These are phyloP conservation scores for Hippoglossus hippoglossus DNA, from an alignment of 2,797 vertebrate genomes.

Conservation along the genomic window DNA sequence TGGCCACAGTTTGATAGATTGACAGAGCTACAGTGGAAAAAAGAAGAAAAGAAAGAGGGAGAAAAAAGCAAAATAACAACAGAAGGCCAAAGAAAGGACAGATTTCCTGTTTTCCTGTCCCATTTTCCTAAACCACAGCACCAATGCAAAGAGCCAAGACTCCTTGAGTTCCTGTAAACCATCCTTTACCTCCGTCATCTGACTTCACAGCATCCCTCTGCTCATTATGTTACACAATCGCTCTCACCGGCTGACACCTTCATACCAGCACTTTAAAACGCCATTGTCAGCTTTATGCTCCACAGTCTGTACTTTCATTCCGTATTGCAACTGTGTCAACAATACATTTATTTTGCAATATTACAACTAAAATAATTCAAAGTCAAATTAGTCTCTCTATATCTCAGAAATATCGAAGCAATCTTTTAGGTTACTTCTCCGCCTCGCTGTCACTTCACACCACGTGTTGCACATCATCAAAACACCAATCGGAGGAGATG, in stretches of 20 bases:
- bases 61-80: conserved; percentile 58
- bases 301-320: neutral
- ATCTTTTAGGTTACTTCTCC: neutral
- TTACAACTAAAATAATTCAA: neutral
- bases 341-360: neutral
- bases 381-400: neutral
- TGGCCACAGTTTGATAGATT: conserved; percentile 62
- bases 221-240: conserved; percentile 44
- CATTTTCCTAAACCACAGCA: conserved; percentile 78
- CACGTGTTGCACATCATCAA: conserved; percentile 36
- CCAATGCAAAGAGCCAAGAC: conserved; percentile 59
- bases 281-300: conserved; percentile 18
- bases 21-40: conserved; percentile 24
- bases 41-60: conserved; percentile 13
- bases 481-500: conserved; percentile 59
- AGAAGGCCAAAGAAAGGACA: conserved; percentile 66
- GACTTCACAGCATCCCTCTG: conserved; percentile 49
- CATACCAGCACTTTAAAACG: conserved; percentile 21
- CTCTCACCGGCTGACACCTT: conserved; percentile 30
- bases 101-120: conserved; percentile 68
- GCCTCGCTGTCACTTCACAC: neutral
- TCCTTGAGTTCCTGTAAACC: conserved; percentile 70
- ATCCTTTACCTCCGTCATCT: conserved; percentile 52
- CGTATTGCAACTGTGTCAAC: conserved; percentile 1
- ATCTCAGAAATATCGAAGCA: neutral